phyloP scores from a whole-genome alignment of 2,113 vertebrate genomes.

The Ammospiza caudacuta region DNA sequence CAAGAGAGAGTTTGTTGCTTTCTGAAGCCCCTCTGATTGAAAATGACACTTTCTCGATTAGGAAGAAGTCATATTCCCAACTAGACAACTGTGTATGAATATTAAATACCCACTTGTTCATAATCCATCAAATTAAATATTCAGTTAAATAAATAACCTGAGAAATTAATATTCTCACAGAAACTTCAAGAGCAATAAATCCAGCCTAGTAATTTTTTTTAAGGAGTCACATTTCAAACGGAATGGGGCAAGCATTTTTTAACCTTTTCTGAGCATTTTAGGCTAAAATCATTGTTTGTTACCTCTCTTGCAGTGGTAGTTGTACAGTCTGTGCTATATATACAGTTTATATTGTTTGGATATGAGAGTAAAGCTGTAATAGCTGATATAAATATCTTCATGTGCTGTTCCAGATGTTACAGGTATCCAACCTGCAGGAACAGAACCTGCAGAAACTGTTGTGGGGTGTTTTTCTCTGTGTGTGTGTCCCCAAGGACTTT shows the following conservation, averaged over 20 bases:
- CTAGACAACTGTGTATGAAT: conserved; percentile 62
- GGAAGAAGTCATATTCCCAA: conserved; percentile 45
- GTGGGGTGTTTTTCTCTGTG: neutral
- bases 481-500: neutral
- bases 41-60: conserved; percentile 42
- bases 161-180: conserved; percentile 34
- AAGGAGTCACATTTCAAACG: neutral
- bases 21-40: conserved; percentile 26
- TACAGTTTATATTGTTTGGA: neutral
- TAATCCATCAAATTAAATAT: conserved; percentile 57
- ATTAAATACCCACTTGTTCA: conserved; percentile 54
- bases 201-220: neutral
- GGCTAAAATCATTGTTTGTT: neutral
- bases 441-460: neutral
- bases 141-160: conserved; percentile 61
- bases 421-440: neutral
- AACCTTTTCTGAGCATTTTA: neutral
- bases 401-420: neutral
- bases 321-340: neutral
- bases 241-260: neutral
- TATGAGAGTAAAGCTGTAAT: neutral
- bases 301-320: neutral
- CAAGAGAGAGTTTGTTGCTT: conserved; percentile 46
- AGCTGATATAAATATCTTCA: neutral
- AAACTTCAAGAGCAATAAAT: neutral